Percentiles rank a stretch among this genome's conserved stretches.
These are phyloP conservation scores for Phasianus colchicus DNA, from an alignment of 2,113 vertebrate genomes.

Conservation along the genomic window DNA sequence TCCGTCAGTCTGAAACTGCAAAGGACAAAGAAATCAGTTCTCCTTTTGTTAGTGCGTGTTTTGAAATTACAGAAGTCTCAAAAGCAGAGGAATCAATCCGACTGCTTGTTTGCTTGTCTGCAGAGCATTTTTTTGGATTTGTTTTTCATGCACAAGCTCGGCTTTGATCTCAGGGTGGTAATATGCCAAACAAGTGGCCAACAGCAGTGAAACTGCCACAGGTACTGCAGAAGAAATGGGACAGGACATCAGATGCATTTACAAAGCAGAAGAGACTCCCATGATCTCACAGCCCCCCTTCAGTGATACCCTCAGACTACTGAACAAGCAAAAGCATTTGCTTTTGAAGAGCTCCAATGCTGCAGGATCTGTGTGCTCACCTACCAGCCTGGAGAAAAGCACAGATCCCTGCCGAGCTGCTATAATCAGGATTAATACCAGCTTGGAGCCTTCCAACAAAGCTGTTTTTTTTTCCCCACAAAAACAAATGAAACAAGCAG, in stretches of 20 bases:
- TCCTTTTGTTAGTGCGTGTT: slow-evolving; percentile 57
- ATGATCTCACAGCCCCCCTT: background rate
- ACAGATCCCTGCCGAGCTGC: background rate
- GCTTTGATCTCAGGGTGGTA: slow-evolving; percentile 61
- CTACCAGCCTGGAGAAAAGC: background rate
- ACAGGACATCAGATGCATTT: background rate
- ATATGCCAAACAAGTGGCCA: slow-evolving; percentile 39
- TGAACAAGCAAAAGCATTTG: background rate
- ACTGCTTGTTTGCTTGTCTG: slow-evolving; percentile 61
- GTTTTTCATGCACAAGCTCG: slow-evolving; percentile 22
- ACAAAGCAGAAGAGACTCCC: background rate
- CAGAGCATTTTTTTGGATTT: slow-evolving; percentile 19
- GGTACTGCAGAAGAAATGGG: slow-evolving; percentile 48
- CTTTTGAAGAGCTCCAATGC: background rate
- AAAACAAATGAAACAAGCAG: slow-evolving; percentile 69
- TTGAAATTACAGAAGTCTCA: slow-evolving; percentile 50
- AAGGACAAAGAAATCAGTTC: slow-evolving; percentile 30
- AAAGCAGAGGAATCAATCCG: slow-evolving; percentile 46
- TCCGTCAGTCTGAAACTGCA: background rate
- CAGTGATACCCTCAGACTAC: background rate
- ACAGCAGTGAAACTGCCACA: slow-evolving; percentile 55
- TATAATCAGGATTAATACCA: slow-evolving; percentile 15
- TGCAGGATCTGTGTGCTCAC: background rate
- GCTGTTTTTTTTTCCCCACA: slow-evolving; percentile 47
- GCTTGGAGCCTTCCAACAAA: slow-evolving; percentile 10